Conservation (phyloP, 2,113 vertebrate species). For the Eonycteris spelaea region DNA sequence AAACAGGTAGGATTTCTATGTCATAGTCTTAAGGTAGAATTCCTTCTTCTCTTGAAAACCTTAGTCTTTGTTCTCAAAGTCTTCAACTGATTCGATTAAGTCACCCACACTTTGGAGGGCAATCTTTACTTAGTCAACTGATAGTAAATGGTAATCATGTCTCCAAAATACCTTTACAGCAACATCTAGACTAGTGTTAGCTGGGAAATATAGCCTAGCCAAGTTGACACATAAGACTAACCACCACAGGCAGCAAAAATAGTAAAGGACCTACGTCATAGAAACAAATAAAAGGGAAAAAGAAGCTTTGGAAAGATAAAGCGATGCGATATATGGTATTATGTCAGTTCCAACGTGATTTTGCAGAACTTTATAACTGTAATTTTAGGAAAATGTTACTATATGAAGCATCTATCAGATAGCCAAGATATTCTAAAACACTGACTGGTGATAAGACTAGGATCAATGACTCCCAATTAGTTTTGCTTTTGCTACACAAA, state of each 20-base stretch:
- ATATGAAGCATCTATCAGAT: neutral
- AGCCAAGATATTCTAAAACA: neutral
- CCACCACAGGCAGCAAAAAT: neutral
- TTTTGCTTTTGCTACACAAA: conserved; percentile 10
- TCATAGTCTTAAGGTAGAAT: neutral
- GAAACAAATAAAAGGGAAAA: neutral
- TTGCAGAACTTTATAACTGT: neutral
- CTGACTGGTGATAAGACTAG: neutral
- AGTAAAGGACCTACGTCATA: neutral
- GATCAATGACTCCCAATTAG: neutral
- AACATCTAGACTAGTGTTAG: neutral
- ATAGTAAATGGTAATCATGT: neutral
- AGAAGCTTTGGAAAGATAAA: neutral
- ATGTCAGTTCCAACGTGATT: neutral
- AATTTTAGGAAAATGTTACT: neutral
- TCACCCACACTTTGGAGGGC: neutral
- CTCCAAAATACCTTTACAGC: neutral
- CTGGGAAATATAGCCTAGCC: neutral
- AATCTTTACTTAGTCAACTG: neutral
- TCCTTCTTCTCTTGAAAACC: neutral
- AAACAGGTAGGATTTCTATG: neutral
- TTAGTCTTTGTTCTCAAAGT: neutral
- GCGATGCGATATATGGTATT: neutral
- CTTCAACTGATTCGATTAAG: neutral
- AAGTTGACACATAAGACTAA: neutral